Conservation (phyloP, 2,797 vertebrate species). For the Chrysolophus pictus region DNA sequence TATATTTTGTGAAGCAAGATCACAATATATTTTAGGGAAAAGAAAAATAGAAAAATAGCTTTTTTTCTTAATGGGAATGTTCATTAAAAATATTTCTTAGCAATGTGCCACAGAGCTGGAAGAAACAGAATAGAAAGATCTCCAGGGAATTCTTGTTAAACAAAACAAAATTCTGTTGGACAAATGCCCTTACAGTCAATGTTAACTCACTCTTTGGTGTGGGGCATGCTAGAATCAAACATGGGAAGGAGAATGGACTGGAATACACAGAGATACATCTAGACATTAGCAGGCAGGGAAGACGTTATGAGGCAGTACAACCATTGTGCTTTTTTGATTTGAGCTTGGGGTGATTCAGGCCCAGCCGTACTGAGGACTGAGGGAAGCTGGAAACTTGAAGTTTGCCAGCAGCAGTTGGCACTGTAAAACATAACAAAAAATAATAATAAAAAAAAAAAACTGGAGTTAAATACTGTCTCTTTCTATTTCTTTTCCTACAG, state of each 20-base stretch:
- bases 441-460: not conserved
- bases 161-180: not conserved
- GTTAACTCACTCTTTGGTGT: not conserved
- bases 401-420: not conserved
- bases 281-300: not conserved
- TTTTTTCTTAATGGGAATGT: not conserved
- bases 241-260: not conserved
- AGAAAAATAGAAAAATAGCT: not conserved
- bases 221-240: not conserved
- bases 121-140: not conserved
- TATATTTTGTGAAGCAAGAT: not conserved
- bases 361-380: not conserved
- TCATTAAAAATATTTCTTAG: not conserved
- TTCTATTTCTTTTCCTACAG: not conserved
- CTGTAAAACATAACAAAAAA: not conserved
- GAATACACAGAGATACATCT: not conserved
- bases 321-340: not conserved
- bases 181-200: not conserved
- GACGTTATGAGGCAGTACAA: accelerated
- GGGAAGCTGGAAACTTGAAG: not conserved
- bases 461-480: not conserved
- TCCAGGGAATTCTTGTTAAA: not conserved
- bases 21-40: not conserved
- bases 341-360: not conserved
- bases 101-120: not conserved